phyloP scores from a whole-genome alignment of 2,888 invertebrate genomes.

The Pyrochroa serraticornis region DNA sequence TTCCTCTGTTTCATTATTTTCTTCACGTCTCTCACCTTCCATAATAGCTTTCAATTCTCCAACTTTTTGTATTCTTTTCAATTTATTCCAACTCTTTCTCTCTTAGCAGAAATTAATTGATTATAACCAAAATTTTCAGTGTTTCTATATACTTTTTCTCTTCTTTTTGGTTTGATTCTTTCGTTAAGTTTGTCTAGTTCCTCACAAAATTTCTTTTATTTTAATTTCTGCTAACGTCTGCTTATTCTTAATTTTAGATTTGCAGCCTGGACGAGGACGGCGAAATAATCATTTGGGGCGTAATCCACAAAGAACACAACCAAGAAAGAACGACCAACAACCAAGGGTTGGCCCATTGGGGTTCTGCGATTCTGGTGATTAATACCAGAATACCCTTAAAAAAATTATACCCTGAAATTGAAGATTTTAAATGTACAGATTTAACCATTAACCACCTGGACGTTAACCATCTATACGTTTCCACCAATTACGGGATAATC shows the following conservation, averaged over 20 bases:
- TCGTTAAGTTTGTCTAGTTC: too few relatives aligned
- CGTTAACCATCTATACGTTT: slow-evolving; percentile 58
- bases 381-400: slow-evolving; percentile 54
- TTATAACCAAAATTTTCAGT: too few relatives aligned
- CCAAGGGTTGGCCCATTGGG: slow-evolving; percentile 55
- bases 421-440: slow-evolving; percentile 54
- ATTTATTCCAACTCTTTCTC: too few relatives aligned
- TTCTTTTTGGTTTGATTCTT: too few relatives aligned
- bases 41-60: too few relatives aligned
- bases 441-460: slow-evolving; percentile 56
- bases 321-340: slow-evolving; percentile 17
- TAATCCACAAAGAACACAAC: slow-evolving; percentile 47
- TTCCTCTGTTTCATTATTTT: too few relatives aligned
- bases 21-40: too few relatives aligned
- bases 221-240: neutral
- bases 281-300: slow-evolving; percentile 60
- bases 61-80: too few relatives aligned
- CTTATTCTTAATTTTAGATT: slow-evolving; percentile 49
- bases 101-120: too few relatives aligned
- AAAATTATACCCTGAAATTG: slow-evolving; percentile 44
- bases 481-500: slow-evolving; percentile 59
- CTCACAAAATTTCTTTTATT: too few relatives aligned
- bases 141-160: too few relatives aligned
- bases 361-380: slow-evolving; percentile 56
- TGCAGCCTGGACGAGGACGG: slow-evolving; percentile 62